These are phyloP conservation scores for Calonectris borealis DNA, from an alignment of 2,113 vertebrate genomes.

Conservation along the genomic window DNA sequence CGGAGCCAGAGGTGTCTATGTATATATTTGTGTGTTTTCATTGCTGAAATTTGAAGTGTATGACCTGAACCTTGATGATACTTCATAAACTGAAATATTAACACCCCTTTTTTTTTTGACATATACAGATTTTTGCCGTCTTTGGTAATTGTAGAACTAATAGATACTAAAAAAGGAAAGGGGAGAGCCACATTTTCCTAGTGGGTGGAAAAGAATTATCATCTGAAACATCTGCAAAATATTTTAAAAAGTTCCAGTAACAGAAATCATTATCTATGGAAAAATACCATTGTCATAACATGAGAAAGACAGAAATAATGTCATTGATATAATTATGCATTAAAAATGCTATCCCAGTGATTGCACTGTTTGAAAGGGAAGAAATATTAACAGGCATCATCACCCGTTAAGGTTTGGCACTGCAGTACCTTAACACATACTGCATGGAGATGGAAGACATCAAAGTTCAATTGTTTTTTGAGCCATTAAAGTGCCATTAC, in stretches of 20 bases:
- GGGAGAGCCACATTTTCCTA: not conserved
- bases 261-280: not conserved
- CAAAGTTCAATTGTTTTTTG: not conserved
- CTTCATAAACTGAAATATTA: not conserved
- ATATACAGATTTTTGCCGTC: not conserved
- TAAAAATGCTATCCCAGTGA: not conserved
- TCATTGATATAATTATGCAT: not conserved
- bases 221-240: not conserved
- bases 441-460: not conserved
- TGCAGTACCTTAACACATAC: not conserved
- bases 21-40: not conserved
- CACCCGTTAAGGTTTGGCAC: not conserved
- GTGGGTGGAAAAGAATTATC: not conserved
- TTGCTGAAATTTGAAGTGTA: not conserved
- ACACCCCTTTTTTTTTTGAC: rapidly evolving
- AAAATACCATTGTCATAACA: not conserved
- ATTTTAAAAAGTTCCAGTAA: not conserved
- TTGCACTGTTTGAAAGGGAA: not conserved
- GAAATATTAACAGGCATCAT: not conserved
- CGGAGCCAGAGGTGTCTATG: not conserved
- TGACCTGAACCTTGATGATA: not conserved
- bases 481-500: not conserved
- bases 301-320: not conserved
- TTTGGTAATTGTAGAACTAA: not conserved
- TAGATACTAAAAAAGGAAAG: not conserved